Percentiles rank a stretch among this genome's conserved stretches.
These are phyloP conservation scores for Bufo gargarizans DNA, from an alignment of 2,113 vertebrate genomes.

Conservation along the genomic window DNA sequence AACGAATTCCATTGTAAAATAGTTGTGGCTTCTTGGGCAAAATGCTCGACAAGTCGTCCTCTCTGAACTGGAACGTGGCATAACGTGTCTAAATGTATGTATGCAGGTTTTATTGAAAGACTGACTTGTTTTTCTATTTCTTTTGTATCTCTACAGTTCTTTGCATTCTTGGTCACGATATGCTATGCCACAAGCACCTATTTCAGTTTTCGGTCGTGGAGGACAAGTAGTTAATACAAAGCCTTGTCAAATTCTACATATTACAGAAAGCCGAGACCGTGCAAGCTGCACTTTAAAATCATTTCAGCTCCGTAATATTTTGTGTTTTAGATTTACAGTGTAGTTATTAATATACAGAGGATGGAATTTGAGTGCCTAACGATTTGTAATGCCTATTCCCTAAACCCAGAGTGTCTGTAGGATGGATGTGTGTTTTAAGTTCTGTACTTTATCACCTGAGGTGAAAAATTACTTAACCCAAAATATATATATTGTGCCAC, in stretches of 20 bases:
- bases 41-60: too few species aligned
- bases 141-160: conserved; percentile 77
- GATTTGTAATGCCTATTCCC: conserved; percentile 28
- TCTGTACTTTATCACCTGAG: conserved; percentile 6
- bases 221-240: conserved; percentile 66
- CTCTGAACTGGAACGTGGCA: neutral
- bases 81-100: neutral
- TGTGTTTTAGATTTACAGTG: conserved; percentile 41
- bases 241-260: neutral
- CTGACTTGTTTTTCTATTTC: conserved; percentile 24
- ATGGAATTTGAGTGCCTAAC: conserved; percentile 20
- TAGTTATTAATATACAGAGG: conserved; percentile 35
- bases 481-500: conserved; percentile 54
- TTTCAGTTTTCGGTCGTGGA: conserved; percentile 86
- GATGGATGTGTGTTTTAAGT: conserved; percentile 45
- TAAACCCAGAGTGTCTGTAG: conserved; percentile 1
- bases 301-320: conserved; percentile 41
- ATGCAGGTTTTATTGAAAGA: neutral
- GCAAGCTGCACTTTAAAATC: conserved; percentile 16
- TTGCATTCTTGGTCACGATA: conserved; percentile 85
- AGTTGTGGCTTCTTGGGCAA: too few species aligned
- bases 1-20: too few species aligned
- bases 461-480: conserved; percentile 36
- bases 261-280: neutral
- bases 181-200: conserved; percentile 86